These are phyloP conservation scores for Prostheceraeus crozeri DNA, from an alignment of 2,888 invertebrate species.

Conservation along the genomic window DNA sequence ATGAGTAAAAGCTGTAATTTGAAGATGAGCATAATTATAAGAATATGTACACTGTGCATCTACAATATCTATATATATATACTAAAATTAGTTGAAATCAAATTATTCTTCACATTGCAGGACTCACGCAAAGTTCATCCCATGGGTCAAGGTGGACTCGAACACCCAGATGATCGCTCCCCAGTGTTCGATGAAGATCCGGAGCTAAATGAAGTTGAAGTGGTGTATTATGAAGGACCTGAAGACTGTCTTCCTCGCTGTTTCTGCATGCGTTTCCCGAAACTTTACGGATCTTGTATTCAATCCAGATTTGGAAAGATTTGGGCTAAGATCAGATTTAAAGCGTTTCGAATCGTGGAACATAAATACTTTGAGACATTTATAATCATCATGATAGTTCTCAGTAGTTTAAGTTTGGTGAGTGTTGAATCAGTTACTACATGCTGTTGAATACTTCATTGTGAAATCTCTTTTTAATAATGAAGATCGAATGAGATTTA, in stretches of 20 bases:
- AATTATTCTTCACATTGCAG: too few species aligned
- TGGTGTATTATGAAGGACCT: constrained; percentile 66
- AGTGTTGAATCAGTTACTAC: too few species aligned
- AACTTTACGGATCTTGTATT: constrained; percentile 66
- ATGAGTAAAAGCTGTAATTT: too few species aligned
- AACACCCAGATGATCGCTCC: not conserved
- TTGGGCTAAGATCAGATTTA: constrained; percentile 82
- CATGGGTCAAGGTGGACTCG: not conserved
- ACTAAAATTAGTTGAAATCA: too few species aligned
- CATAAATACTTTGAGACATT: constrained; percentile 99
- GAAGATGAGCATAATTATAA: too few species aligned
- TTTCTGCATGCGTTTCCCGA: constrained; percentile 43
- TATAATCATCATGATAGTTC: constrained; percentile 94
- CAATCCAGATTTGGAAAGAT: constrained; percentile 88
- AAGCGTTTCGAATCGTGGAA: constrained; percentile 87
- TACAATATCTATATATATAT: too few species aligned
- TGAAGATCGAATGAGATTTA: too few species aligned
- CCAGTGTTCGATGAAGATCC: constrained; percentile 30
- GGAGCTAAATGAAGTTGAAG: constrained; percentile 29
- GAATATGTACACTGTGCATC: too few species aligned
- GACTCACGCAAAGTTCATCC: constrained; percentile 20
- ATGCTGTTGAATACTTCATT: too few species aligned
- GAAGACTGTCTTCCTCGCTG: constrained; percentile 82
- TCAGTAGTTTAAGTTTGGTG: constrained; percentile 92
- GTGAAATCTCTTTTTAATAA: too few species aligned